Conservation (phyloP, 2,113 vertebrate genomes). For the Centropus unirufus region DNA sequence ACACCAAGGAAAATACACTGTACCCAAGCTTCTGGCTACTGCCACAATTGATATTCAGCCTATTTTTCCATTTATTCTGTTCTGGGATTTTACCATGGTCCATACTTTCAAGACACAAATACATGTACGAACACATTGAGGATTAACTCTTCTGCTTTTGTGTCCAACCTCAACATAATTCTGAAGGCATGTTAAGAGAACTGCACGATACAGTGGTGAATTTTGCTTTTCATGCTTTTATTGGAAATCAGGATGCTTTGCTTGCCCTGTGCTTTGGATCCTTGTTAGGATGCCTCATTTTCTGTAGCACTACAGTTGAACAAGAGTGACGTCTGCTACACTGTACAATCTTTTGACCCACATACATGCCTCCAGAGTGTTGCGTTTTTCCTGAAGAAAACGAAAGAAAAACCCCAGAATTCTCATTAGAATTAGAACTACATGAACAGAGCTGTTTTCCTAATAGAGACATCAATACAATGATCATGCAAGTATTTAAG, state of each 20-base stretch:
- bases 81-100: neutral
- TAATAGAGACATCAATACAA: neutral
- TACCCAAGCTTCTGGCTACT: neutral
- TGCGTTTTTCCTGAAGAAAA: neutral
- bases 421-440: neutral
- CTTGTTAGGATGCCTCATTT: neutral
- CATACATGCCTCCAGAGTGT: neutral
- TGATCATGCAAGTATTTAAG: fast-evolving
- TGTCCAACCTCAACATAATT: neutral
- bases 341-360: neutral
- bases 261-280: neutral
- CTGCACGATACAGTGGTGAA: neutral
- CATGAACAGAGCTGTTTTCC: neutral
- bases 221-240: neutral
- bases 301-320: neutral
- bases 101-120: neutral
- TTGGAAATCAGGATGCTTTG: neutral
- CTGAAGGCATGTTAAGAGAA: neutral
- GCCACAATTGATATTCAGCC: neutral
- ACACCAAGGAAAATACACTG: fast-evolving
- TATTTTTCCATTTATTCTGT: neutral
- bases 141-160: neutral
- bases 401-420: neutral
- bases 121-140: neutral
- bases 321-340: neutral